phyloP scores from a whole-genome alignment of 1,140 invertebrate species.

The Apis dorsata region DNA sequence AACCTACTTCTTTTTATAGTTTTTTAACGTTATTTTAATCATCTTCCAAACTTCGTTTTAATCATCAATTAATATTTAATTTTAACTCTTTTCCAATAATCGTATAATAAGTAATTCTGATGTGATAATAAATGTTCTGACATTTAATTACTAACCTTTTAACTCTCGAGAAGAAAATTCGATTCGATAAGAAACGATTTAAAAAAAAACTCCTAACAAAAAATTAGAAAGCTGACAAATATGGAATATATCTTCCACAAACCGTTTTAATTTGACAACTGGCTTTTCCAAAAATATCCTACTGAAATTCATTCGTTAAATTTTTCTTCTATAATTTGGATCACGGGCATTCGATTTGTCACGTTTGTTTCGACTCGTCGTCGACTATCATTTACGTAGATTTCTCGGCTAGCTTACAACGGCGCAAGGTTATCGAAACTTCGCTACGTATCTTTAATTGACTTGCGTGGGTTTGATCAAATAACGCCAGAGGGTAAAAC shows the following conservation, averaged over 20 bases:
- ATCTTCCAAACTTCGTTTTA: too few relatives aligned
- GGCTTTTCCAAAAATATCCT: too few relatives aligned
- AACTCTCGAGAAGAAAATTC: background rate
- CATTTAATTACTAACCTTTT: background rate
- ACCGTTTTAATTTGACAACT: too few relatives aligned
- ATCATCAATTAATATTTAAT: too few relatives aligned
- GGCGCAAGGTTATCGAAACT: constrained; percentile 43
- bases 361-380: background rate
- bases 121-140: background rate
- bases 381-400: background rate
- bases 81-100: too few relatives aligned
- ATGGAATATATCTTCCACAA: too few relatives aligned
- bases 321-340: background rate
- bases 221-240: too few relatives aligned
- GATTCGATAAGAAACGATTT: background rate
- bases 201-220: background rate
- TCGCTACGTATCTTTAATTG: constrained; percentile 37
- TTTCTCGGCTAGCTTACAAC: background rate
- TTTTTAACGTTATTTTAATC: too few relatives aligned
- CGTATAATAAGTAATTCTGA: too few relatives aligned
- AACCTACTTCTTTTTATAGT: too few relatives aligned
- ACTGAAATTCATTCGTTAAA: too few relatives aligned
- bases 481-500: constrained; percentile 21
- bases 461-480: constrained; percentile 44
- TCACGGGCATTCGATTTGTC: background rate